Evolutionary conservation across 2,888 invertebrate genomes (phyloP).

Genomic region (Hydraecia micacea): DNA sequence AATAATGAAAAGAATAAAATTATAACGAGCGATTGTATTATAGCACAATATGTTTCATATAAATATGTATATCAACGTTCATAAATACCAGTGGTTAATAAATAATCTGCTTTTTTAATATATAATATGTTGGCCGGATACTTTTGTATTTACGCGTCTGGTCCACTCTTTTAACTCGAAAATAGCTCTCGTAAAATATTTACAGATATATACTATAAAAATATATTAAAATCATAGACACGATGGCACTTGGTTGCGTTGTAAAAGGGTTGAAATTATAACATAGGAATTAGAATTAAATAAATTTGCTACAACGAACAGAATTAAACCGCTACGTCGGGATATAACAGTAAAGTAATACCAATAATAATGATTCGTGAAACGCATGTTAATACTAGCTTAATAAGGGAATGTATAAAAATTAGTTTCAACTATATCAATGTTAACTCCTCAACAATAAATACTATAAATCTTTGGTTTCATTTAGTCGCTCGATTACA

Average conservation of each 20-base stretch:
- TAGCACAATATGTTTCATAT: constrained; percentile 66
- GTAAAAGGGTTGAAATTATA: constrained; percentile 77
- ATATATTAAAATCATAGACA: constrained; percentile 87
- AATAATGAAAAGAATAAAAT: constrained; percentile 76
- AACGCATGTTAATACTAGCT: constrained; percentile 65
- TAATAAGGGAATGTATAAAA: constrained; percentile 85
- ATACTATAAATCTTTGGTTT: constrained; percentile 90
- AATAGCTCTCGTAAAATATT: constrained; percentile 81
- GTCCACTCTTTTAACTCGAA: constrained; percentile 82
- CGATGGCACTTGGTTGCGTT: constrained; percentile 89
- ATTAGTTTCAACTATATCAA: constrained; percentile 85
- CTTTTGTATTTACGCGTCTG: constrained; percentile 72
- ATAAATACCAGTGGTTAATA: constrained; percentile 69
- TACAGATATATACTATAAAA: constrained; percentile 84
- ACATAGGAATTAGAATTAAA: constrained; percentile 73
- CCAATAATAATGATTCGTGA: constrained; percentile 59
- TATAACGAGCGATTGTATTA: constrained; percentile 68
- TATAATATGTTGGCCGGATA: constrained; percentile 82
- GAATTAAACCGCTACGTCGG: constrained; percentile 58
- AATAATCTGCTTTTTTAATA: constrained; percentile 60
- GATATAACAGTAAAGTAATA: constrained; percentile 59
- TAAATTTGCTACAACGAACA: constrained; percentile 65
- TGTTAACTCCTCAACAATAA: constrained; percentile 87
- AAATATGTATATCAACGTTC: constrained; percentile 74
- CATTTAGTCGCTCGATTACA: constrained; percentile 86